Evolutionary conservation across 2,113 vertebrate species (phyloP).

Genomic region (Diglossa brunneiventris): DNA sequence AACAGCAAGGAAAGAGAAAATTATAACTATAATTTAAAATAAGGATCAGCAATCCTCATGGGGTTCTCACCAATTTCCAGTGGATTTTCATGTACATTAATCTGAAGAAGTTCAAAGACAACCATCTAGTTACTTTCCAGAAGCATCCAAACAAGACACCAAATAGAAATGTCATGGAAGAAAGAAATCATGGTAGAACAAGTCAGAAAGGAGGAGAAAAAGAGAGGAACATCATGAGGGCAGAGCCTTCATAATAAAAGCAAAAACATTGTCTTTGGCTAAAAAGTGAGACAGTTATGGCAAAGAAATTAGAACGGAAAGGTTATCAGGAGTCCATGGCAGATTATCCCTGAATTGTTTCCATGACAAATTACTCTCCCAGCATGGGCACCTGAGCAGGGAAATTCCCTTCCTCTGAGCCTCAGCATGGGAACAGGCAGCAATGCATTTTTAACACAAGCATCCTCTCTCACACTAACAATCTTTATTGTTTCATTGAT

Average conservation of each 20-base stretch:
- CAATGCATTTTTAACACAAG: background rate
- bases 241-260: background rate
- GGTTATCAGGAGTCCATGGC: background rate
- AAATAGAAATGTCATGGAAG: background rate
- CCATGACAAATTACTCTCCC: background rate
- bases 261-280: background rate
- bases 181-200: background rate
- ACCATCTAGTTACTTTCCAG: background rate
- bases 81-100: background rate
- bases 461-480: background rate
- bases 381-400: fast-evolving
- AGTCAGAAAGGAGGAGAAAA: background rate
- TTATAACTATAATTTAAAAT: background rate
- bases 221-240: fast-evolving
- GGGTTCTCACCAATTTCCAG: background rate
- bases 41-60: background rate
- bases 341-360: background rate
- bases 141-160: background rate
- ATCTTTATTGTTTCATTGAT: background rate
- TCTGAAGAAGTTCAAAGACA: background rate
- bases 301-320: background rate
- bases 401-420: background rate
- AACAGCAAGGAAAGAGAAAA: background rate
- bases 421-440: fast-evolving
- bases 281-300: background rate